These are phyloP conservation scores for Nomada flava DNA, from an alignment of 2,888 invertebrate species.

Conservation along the genomic window DNA sequence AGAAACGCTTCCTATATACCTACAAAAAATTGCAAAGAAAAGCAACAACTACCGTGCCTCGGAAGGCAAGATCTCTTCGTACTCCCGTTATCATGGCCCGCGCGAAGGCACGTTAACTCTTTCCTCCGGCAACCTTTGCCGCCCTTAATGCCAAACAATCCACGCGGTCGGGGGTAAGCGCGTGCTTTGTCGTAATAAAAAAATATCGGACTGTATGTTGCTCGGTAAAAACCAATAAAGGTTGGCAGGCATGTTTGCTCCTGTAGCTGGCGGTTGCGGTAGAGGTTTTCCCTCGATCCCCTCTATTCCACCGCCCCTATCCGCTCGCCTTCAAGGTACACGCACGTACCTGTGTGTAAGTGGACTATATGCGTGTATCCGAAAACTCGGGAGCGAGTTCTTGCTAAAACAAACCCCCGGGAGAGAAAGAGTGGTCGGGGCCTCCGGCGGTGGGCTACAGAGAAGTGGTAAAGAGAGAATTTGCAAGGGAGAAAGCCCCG, in stretches of 20 bases:
- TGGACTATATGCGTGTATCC: constrained; percentile 44
- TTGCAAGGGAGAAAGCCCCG: constrained; percentile 80
- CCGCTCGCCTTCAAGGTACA: constrained; percentile 4
- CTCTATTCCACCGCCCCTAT: not conserved
- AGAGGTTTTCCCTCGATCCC: constrained; percentile 71
- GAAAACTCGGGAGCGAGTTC: constrained; percentile 76
- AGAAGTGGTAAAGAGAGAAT: constrained; percentile 82
- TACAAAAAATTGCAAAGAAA: not conserved
- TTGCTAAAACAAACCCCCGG: constrained; percentile 81
- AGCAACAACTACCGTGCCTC: not conserved
- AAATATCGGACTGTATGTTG: constrained; percentile 79
- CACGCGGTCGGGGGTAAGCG: constrained; percentile 59
- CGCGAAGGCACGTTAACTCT: constrained; percentile 70
- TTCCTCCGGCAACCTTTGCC: constrained; percentile 64
- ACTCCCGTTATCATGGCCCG: constrained; percentile 44
- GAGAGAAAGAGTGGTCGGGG: constrained; percentile 76
- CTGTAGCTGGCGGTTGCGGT: constrained; percentile 78
- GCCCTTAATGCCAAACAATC: constrained; percentile 72
- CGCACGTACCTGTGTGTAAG: constrained; percentile 5
- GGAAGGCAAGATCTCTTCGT: constrained; percentile 28
- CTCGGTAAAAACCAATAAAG: constrained; percentile 83
- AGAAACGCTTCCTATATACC: not conserved
- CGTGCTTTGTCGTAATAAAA: constrained; percentile 76
- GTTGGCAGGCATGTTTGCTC: constrained; percentile 77
- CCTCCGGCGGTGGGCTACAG: constrained; percentile 72